Evolutionary conservation across 2,888 invertebrate genomes (phyloP), one percentile per base, ranked within the genome.

Genomic region (Atrina japonica): DNA sequence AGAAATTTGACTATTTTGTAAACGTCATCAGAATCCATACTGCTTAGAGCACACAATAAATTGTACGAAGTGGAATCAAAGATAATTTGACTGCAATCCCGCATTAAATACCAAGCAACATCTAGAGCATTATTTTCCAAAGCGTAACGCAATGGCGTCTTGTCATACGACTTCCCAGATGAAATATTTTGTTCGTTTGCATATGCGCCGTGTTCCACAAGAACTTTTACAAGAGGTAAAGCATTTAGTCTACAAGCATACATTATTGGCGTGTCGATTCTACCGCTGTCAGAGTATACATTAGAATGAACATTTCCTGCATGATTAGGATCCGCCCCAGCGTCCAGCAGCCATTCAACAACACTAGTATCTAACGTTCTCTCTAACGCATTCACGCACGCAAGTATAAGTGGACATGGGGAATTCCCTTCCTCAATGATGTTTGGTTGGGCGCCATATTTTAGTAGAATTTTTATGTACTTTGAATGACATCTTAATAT

Each of bases 81-180:
- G 16, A 21, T 2, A 1, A 23, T 16, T 35, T 50, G 55, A 3
- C 27, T 30, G 35, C 76, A 76, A 27, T 78, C 70, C 9, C 45
- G 58, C 21, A 84, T 30, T 16, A 82, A 61, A 66, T 67, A 82
- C 60, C 53, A 55, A 7, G 81, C 81, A 18, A 77, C 74, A 6
- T 76, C 35, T 27, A 66, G n/a, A 7, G 77, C 66, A 47, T 67
- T 66, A 53, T 74, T 70, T 50, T 69, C 29, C 6, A 84, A 56
- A 14, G 86, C 83, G 16, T 80, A 75, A 61, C 76, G 82, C 9
- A 87, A 70, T 2, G 86, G 80, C 0, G 81, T 76, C 66, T 81
- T 78, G 1, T 85, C 83, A 11, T 73, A 71, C 27, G 73, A 18
- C 7, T 18, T 18, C 16, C 61, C 61, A 21, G 23, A 47, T 27